Evolutionary conservation across 1,140 invertebrate species (phyloP).

Genomic region (Drosophila kanapiae): DNA sequence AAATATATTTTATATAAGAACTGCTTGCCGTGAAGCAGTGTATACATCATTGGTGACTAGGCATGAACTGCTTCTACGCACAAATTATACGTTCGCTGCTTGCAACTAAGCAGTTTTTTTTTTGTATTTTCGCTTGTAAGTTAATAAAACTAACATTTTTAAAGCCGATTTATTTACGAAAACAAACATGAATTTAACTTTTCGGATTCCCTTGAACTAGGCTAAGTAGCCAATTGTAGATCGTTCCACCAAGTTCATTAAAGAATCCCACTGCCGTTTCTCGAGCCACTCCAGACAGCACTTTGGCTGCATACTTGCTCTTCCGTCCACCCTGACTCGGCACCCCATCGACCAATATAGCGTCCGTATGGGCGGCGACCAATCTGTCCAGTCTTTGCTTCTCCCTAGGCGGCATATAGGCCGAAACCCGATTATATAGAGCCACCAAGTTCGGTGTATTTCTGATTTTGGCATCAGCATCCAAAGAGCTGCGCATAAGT

Average conservation of each 20-base stretch:
- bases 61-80: neutral
- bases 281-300: neutral
- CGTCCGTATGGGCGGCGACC: neutral
- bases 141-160: neutral
- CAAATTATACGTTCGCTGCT: neutral
- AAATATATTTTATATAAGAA: no score
- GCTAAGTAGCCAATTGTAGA: neutral
- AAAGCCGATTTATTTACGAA: neutral
- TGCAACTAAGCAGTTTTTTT: neutral
- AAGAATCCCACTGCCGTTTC: neutral
- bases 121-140: no score
- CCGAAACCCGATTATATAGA: neutral
- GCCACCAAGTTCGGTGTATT: neutral
- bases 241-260: neutral
- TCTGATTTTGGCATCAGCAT: neutral
- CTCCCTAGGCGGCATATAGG: neutral
- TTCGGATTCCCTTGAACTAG: neutral
- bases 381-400: neutral
- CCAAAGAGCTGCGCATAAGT: neutral
- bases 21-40: neutral
- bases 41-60: no score
- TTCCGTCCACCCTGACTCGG: neutral
- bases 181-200: no score
- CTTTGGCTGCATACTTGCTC: neutral
- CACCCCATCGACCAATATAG: conserved; percentile 4